Base-by-base conservation (phyloP, 2,113 vertebrate genomes). In the Vireo altiloquus region DNA sequence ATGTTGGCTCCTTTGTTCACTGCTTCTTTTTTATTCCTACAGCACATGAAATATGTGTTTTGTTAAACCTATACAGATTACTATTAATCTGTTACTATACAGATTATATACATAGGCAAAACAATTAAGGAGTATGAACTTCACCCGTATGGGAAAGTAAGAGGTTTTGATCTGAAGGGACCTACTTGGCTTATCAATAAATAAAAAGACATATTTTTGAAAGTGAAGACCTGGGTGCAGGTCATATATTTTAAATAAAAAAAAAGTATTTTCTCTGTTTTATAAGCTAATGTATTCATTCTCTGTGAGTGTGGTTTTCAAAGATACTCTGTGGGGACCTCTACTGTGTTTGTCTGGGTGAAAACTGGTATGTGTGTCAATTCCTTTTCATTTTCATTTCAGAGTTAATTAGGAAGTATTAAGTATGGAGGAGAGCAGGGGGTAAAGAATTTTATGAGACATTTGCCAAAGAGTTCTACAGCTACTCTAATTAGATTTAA, bases 381-480 rank as follows among this genome's bases (percentile, higher is more conserved):
- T 60, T 96, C 64, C 5, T 95, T 96, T 90, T 79, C 21, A 53
- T 76, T 96, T 95, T 85, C 12, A 89, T 94, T 91, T 82, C 75
- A 64, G 52, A 94, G 35, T 94, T 97, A 96, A 97, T 95, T 97
- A 96, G 89, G 82, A 94, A 77, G 15, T 72, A 94, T 90, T 95
- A 94, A 89, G 66, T 93, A 87, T 54, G 70, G n/a, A 92, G 31
- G 50, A 96, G 77, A 35, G 60, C 56, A 95, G 46, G 27, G 81
- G 74, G 80, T 90, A 93, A 94, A 93, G 76, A 87, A 81, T 95
- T 96, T 93, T 87, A 35, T 53, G 56, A 97, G 77, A 87, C 57
- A 60, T 87, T 78, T 89, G 80, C 78, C 95, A 70, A 94, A 80
- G 23, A 89, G 33, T 87, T 95, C 46, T 95, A 59, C 42, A 95